phyloP scores from a whole-genome alignment of 2,797 vertebrate species.

The Passerculus sandwichensis region DNA sequence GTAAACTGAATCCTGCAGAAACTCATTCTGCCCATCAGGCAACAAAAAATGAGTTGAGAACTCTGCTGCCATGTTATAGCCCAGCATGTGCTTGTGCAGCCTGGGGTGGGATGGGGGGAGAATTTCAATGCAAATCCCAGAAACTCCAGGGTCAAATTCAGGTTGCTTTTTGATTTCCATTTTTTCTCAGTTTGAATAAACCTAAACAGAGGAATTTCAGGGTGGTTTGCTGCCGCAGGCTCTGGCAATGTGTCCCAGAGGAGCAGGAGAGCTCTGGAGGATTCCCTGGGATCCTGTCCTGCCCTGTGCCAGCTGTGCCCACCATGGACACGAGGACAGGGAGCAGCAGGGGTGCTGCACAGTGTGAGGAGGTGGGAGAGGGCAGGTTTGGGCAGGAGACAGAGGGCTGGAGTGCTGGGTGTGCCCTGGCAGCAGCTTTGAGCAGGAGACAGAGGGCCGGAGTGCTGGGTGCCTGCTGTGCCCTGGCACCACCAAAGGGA shows the following conservation, averaged over 20 bases:
- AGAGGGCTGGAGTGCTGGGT: accelerated
- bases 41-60: background rate
- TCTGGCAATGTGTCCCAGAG: background rate
- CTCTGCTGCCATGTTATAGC: background rate
- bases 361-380: accelerated
- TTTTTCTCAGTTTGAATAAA: background rate
- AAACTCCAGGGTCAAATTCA: background rate
- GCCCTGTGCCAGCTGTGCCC: background rate
- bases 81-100: background rate
- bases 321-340: accelerated
- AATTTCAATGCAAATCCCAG: background rate
- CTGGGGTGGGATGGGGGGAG: background rate
- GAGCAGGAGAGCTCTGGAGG: background rate
- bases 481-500: too few species aligned
- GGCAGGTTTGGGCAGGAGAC: accelerated
- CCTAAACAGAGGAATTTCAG: background rate
- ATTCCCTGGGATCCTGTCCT: background rate
- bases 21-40: background rate
- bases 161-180: background rate
- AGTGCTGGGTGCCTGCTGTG: too few species aligned
- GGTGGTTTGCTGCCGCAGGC: background rate
- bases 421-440: background rate
- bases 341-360: background rate
- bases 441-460: too few species aligned
- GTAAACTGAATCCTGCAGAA: background rate